These are phyloP conservation scores for Epistrophe grossulariae DNA, from an alignment of 2,888 invertebrate genomes.

Conservation along the genomic window DNA sequence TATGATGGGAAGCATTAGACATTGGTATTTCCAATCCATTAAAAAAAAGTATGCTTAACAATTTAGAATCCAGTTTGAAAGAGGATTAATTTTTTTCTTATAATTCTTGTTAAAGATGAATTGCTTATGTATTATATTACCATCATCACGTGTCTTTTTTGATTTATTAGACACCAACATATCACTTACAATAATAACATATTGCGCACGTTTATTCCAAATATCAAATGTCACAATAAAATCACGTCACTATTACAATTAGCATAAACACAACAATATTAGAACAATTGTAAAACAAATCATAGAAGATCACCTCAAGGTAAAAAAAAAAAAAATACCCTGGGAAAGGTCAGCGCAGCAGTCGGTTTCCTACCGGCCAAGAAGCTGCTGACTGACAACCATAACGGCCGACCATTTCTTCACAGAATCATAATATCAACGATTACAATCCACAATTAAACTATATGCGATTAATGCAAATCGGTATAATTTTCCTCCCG, in stretches of 20 bases:
- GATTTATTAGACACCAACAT: constrained; percentile 28
- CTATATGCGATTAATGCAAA: constrained; percentile 58
- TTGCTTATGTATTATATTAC: neutral
- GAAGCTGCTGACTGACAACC: constrained; percentile 26
- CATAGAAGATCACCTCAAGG: constrained; percentile 71
- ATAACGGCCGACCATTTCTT: neutral
- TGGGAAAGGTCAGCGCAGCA: constrained; percentile 69
- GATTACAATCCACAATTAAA: constrained; percentile 35
- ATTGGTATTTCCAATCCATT: neutral
- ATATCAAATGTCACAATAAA: constrained; percentile 69
- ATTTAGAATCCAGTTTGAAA: neutral
- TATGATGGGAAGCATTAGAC: neutral
- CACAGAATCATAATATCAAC: constrained; percentile 49
- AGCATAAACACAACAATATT: constrained; percentile 29
- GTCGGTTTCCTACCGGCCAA: constrained; percentile 54
- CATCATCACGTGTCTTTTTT: constrained; percentile 21
- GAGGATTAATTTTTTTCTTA: neutral
- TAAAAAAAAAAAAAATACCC: constrained; percentile 44
- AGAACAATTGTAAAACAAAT: constrained; percentile 57
- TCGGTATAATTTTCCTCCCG: constrained; percentile 57
- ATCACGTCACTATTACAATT: constrained; percentile 61
- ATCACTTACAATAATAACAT: constrained; percentile 32
- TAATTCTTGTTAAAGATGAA: neutral
- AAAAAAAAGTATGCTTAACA: neutral
- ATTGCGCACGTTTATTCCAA: constrained; percentile 57